Base-by-base conservation (phyloP, 2,113 vertebrate species). In the Pachycephala philippinensis region DNA sequence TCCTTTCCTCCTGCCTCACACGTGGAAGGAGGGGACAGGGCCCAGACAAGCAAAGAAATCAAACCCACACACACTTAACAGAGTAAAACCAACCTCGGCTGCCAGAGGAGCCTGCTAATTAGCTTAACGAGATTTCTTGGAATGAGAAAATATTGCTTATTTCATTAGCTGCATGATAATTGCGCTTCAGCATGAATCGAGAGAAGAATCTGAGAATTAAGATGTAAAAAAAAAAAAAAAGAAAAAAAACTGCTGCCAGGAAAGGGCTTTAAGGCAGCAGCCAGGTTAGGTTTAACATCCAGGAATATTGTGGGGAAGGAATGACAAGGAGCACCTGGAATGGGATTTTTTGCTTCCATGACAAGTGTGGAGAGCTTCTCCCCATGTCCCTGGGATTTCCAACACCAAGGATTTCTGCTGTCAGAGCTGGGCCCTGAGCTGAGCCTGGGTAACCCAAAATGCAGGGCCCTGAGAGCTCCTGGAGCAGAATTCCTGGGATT, bases 131-230 rank as follows among this genome's bases (percentile, higher is more conserved):
- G 93, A 68, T 95, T 96, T 88, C 95, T 94, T 96, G 88, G 90
- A 96, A 96, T 75, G 78, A 90, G 93, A 94, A 96, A 96, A 97
- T 94, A 96, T 93, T 95, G 74, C 87, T 97, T 92, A 94, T 96
- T 96, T 94, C 93, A 97, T 97, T 97, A 96, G 90, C 92, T 78
- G 87, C 95, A 60, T 86, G 79, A 81, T 89, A 88, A 93, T 94
- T 86, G 92, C 70, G 90, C 60, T 94, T 39, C 12, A 14, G 78
- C 66, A 81, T 44, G 76, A 95, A 90, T 86, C 52, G 22, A 77
- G 92, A 75, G 82, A 90, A 70, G 77, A 87, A 86, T 56, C 76
- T 75, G 54, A 93, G 76, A 60, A 92, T 90, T 69, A 66, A 94
- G 85, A 74, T 52, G 31, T 83, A 54, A 75, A 82, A 88, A 47